Evolutionary conservation across 2,888 invertebrate species (phyloP).

Genomic region (Sarcophaga rosellei): DNA sequence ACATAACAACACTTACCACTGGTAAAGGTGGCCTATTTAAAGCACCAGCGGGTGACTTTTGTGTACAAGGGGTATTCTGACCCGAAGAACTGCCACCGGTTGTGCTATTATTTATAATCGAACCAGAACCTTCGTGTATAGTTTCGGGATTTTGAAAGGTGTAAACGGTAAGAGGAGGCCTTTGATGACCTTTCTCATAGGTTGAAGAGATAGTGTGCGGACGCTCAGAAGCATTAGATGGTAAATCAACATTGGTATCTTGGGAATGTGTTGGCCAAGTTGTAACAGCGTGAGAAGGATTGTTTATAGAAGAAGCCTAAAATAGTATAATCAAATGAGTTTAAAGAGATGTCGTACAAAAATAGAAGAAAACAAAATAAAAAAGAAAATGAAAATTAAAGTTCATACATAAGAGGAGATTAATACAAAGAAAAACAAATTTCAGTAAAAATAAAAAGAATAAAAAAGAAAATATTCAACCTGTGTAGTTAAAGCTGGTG

Average conservation of each 20-base stretch:
- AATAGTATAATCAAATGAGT: conserved; percentile 33
- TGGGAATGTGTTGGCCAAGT: conserved; percentile 82
- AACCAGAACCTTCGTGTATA: conserved; percentile 76
- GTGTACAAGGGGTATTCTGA: conserved; percentile 77
- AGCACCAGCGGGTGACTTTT: conserved; percentile 83
- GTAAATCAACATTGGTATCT: conserved; percentile 76
- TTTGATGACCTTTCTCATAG: conserved; percentile 92
- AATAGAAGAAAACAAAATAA: conserved; percentile 27
- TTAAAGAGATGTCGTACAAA: conserved; percentile 4
- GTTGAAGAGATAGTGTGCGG: conserved; percentile 97
- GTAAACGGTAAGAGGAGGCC: conserved; percentile 92
- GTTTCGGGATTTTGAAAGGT: conserved; percentile 91
- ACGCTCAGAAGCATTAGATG: conserved; percentile 86
- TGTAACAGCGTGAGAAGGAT: conserved; percentile 81
- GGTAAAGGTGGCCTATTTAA: conserved; percentile 87
- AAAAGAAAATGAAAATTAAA: conserved; percentile 33
- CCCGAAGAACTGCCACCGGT: conserved; percentile 71
- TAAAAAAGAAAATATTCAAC: conserved; percentile 81
- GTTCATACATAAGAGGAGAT: conserved; percentile 57
- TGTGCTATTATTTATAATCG: conserved; percentile 64
- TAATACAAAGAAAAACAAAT: conserved; percentile 2
- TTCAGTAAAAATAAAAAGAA: conserved; percentile 72
- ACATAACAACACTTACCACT: conserved; percentile 83
- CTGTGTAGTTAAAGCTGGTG: conserved; percentile 82
- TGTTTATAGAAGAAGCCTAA: conserved; percentile 83